Evolutionary conservation across 2,888 invertebrate species (phyloP).

Genomic region (Lasius platythorax): DNA sequence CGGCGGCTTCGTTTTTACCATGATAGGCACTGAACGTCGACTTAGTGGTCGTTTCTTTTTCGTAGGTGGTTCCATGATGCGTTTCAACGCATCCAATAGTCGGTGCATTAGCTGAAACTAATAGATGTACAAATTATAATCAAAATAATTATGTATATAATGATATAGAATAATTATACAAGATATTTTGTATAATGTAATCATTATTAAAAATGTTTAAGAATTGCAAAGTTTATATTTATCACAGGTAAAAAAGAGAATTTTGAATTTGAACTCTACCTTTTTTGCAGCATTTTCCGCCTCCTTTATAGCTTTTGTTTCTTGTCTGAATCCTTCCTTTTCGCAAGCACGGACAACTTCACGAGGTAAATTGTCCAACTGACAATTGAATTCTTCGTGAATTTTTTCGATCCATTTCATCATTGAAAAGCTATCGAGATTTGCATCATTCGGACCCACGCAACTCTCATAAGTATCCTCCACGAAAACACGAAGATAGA

Average conservation of each 20-base stretch:
- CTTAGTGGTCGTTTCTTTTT: conserved; percentile 72
- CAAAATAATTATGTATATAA: neutral
- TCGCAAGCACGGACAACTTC: conserved; percentile 87
- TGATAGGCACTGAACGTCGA: conserved; percentile 75
- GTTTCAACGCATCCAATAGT: conserved; percentile 76
- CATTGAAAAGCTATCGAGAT: conserved; percentile 87
- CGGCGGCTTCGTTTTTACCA: conserved; percentile 61
- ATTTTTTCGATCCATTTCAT: conserved; percentile 88
- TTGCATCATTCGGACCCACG: conserved; percentile 88
- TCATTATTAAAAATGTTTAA: neutral
- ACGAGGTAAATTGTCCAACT: conserved; percentile 88
- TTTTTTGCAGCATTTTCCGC: conserved; percentile 88
- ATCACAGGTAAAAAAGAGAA: neutral
- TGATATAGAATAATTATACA: neutral
- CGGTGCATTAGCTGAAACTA: conserved; percentile 81
- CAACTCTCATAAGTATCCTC: conserved; percentile 89
- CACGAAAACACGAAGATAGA: conserved; percentile 88
- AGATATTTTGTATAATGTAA: neutral
- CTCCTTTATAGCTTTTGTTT: conserved; percentile 86
- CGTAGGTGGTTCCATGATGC: conserved; percentile 81
- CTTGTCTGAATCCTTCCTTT: conserved; percentile 86
- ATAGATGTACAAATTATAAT: neutral
- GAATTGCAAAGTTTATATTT: neutral
- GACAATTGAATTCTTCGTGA: conserved; percentile 86
- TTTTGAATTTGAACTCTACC: conserved; percentile 78